Evolutionary conservation across 2,797 vertebrate species (phyloP).

Genomic region (Alfaro cultratus): DNA sequence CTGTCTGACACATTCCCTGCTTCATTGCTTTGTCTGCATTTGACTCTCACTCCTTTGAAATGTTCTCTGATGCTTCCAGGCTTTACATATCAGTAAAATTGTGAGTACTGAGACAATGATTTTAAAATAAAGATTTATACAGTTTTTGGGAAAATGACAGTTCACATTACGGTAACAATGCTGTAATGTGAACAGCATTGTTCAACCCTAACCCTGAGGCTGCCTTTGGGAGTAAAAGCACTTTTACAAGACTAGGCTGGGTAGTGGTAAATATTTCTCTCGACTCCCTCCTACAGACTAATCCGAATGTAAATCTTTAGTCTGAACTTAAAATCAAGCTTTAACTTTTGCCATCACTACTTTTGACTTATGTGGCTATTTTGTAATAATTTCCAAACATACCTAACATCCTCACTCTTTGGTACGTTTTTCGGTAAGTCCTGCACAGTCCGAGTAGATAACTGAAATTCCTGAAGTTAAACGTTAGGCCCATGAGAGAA

Average conservation of each 20-base stretch:
- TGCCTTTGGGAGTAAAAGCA: not conserved
- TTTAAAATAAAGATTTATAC: constrained; percentile 10
- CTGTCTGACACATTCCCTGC: not conserved
- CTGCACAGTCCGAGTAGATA: constrained; percentile 28
- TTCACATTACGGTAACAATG: not conserved
- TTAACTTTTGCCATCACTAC: not conserved
- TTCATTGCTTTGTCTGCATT: not conserved
- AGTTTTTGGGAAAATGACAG: not conserved
- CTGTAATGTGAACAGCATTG: no score
- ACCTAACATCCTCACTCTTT: not conserved
- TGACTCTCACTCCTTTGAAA: constrained; percentile 5
- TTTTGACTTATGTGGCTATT: not conserved
- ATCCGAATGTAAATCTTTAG: not conserved
- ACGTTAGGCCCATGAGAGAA: constrained; percentile 22
- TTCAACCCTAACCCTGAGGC: no score
- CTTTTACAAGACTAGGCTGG: not conserved
- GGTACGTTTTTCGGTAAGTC: not conserved
- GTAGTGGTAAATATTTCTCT: not conserved
- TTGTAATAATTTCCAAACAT: not conserved
- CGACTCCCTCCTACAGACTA: not conserved
- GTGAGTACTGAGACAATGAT: constrained; percentile 17
- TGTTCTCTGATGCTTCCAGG: constrained; percentile 2
- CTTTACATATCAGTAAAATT: constrained; percentile 16
- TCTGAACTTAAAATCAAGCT: not conserved
- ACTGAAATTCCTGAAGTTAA: constrained; percentile 5